phyloP scores from a whole-genome alignment of 2,888 invertebrate genomes.

The Noctua janthina region DNA sequence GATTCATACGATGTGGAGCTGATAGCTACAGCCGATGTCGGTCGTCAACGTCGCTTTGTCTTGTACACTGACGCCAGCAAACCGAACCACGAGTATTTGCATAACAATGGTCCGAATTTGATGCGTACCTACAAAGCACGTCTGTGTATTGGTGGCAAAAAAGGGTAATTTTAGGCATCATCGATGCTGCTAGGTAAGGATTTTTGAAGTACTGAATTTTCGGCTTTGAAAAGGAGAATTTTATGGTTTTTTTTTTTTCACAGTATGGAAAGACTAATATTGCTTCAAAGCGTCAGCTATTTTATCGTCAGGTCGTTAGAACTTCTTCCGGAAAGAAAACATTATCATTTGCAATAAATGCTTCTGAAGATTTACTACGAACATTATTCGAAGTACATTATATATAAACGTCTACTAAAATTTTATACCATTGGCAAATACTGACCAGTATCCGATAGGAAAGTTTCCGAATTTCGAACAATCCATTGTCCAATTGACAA shows the following conservation, averaged over 20 bases:
- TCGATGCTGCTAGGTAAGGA: slow-evolving; percentile 24
- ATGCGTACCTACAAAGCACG: slow-evolving; percentile 78
- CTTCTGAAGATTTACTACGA: slow-evolving; percentile 1
- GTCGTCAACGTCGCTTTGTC: slow-evolving; percentile 89
- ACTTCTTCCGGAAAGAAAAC: slow-evolving; percentile 16
- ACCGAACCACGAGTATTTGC: slow-evolving; percentile 87
- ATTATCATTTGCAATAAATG: slow-evolving; percentile 22
- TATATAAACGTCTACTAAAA: slow-evolving; percentile 17
- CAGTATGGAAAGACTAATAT: background rate
- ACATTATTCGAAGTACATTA: slow-evolving; percentile 11
- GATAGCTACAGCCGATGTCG: slow-evolving; percentile 85
- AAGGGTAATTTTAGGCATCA: slow-evolving; percentile 59
- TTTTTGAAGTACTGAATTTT: slow-evolving; percentile 18
- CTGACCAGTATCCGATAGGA: slow-evolving; percentile 42
- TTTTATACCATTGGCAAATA: slow-evolving; percentile 43
- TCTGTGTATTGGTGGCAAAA: slow-evolving; percentile 67
- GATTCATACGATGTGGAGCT: slow-evolving; percentile 80
- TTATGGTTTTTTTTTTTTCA: background rate
- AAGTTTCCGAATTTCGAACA: slow-evolving; percentile 63
- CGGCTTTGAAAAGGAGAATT: background rate
- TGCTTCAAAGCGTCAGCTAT: background rate
- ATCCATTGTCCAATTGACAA: slow-evolving; percentile 72
- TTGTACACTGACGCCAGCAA: slow-evolving; percentile 86
- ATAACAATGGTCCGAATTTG: slow-evolving; percentile 88
- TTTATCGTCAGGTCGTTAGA: slow-evolving; percentile 15